Percentiles rank a stretch among this genome's conserved stretches.
phyloP scores from a whole-genome alignment of 2,113 vertebrate genomes.

The Lasiurus borealis region DNA sequence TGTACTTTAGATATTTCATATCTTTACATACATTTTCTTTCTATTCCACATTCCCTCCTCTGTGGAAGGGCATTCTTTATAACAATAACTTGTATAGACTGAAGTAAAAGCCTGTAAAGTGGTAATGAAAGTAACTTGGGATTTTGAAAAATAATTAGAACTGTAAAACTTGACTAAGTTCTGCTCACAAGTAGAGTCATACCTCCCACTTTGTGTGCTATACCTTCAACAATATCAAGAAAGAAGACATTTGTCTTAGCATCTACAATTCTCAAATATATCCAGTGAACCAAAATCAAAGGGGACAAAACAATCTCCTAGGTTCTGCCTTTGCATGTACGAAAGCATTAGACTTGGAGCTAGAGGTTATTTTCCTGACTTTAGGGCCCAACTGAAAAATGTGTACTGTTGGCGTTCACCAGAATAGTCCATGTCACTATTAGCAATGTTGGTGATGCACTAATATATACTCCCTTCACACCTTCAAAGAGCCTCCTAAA shows the following conservation, averaged over 20 bases:
- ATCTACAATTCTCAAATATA: background rate
- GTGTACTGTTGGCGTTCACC: background rate
- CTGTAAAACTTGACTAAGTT: background rate
- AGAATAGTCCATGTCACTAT: too few relatives aligned
- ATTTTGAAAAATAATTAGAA: background rate
- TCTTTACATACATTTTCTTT: background rate
- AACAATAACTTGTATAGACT: background rate
- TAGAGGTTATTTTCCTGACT: background rate
- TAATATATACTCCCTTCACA: background rate
- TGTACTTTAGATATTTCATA: background rate
- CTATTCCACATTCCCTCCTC: background rate
- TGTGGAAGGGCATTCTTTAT: background rate
- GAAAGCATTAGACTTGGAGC: background rate
- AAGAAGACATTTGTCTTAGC: background rate
- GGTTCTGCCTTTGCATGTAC: background rate
- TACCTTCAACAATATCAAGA: background rate
- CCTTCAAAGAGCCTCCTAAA: background rate
- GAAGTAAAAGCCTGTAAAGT: background rate
- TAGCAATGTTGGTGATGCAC: background rate
- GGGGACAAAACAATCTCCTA: background rate
- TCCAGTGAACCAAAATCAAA: slow-evolving; percentile 1
- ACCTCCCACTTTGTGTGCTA: background rate
- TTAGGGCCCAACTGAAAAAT: background rate
- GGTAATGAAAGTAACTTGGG: background rate
- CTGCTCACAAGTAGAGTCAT: background rate